Conservation (phyloP, 2,797 vertebrate genomes). For the Aselliscus stoliczkanus region DNA sequence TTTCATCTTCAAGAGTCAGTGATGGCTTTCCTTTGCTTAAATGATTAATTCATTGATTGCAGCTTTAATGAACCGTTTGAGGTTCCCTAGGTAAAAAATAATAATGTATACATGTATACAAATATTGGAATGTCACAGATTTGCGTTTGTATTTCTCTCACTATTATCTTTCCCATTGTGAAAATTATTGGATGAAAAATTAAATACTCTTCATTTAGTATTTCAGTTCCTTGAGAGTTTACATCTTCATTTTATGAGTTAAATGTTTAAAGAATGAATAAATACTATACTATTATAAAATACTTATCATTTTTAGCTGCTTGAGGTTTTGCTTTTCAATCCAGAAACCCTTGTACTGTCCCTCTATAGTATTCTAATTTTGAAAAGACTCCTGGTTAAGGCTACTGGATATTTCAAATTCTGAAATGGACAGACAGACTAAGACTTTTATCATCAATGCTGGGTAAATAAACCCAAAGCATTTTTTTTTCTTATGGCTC, state of each 20-base stretch:
- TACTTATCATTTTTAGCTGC: not conserved
- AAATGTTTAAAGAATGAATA: not conserved
- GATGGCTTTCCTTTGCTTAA: not conserved
- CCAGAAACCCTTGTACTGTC: not conserved
- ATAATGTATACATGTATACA: not conserved
- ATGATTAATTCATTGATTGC: not conserved
- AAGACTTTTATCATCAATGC: slow-evolving; percentile 52
- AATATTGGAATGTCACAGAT: not conserved
- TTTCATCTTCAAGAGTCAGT: not conserved
- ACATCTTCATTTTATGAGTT: not conserved
- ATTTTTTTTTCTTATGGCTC: slow-evolving; percentile 16
- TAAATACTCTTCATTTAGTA: not conserved
- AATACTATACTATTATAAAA: not conserved
- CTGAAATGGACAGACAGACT: not conserved
- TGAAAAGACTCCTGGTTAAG: not conserved
- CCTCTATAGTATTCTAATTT: not conserved
- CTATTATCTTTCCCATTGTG: not conserved
- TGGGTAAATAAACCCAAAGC: slow-evolving; percentile 45
- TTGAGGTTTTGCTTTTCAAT: not conserved
- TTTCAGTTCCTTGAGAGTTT: not conserved
- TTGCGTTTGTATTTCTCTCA: not conserved
- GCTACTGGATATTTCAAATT: not conserved
- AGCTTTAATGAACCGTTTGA: not conserved
- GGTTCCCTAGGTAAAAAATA: not conserved
- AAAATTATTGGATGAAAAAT: not conserved